These are phyloP conservation scores for Amaurobius ferox DNA, from an alignment of 2,888 invertebrate species.

Conservation along the genomic window DNA sequence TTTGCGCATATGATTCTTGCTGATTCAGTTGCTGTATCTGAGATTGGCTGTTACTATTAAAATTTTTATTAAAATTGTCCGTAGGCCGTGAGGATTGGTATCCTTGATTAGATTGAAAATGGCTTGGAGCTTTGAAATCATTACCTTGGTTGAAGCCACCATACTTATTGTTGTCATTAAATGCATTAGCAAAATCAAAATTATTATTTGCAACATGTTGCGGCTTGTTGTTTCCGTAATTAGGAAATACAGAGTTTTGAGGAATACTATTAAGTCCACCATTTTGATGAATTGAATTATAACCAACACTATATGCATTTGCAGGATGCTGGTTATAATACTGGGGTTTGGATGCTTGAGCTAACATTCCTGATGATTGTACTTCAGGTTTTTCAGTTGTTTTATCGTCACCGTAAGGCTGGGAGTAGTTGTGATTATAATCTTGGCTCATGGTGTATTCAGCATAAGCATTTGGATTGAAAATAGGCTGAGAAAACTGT, in stretches of 20 bases:
- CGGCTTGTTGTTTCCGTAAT: constrained; percentile 15
- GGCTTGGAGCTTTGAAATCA: background rate
- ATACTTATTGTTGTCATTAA: constrained; percentile 31
- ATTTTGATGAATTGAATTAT: constrained; percentile 9
- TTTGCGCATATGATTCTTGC: background rate
- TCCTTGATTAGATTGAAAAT: background rate
- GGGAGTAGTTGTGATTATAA: constrained; percentile 17
- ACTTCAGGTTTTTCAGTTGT: background rate
- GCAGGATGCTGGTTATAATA: constrained; percentile 36
- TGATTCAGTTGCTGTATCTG: background rate
- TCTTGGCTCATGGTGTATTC: constrained; percentile 39
- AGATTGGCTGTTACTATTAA: background rate
- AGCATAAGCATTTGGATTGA: constrained; percentile 36
- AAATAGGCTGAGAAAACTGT: constrained; percentile 43
- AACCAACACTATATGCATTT: constrained; percentile 17
- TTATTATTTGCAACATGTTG: constrained; percentile 2
- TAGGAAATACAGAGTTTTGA: background rate
- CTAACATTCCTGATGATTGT: background rate
- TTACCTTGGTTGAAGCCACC: background rate
- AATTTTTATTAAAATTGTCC: background rate
- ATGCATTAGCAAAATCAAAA: constrained; percentile 22
- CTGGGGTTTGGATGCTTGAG: constrained; percentile 37
- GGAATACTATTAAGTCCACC: constrained; percentile 37
- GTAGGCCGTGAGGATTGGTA: background rate
- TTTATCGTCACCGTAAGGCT: background rate